Evolutionary conservation across 2,113 vertebrate species (phyloP).

Genomic region (Manacus vitellinus): DNA sequence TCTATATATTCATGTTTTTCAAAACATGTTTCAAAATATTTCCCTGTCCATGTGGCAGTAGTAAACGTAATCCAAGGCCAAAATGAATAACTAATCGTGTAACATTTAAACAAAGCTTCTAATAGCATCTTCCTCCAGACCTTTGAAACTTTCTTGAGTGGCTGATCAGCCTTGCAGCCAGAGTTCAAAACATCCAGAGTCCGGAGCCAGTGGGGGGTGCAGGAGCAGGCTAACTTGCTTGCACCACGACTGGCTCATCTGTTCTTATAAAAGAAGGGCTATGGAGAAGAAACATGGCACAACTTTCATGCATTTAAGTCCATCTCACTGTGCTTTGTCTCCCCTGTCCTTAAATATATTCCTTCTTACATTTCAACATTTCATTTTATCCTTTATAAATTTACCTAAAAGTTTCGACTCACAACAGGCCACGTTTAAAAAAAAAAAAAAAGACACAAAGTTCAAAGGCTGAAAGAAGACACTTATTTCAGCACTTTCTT

Average conservation of each 20-base stretch:
- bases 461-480: slow-evolving; percentile 35
- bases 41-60: neutral
- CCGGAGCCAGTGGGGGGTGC: neutral
- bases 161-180: neutral
- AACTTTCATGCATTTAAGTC: neutral
- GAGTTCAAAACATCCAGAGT: neutral
- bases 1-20: neutral
- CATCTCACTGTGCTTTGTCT: neutral
- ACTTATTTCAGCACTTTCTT: slow-evolving; percentile 26
- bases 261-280: neutral
- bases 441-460: neutral
- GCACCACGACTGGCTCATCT: fast-evolving
- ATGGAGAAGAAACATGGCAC: neutral
- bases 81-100: neutral
- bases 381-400: neutral
- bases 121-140: neutral
- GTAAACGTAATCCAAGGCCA: neutral
- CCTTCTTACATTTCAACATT: neutral
- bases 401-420: neutral
- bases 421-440: fast-evolving
- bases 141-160: neutral
- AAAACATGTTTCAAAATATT: neutral
- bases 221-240: neutral
- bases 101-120: slow-evolving; percentile 8
- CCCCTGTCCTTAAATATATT: neutral